Evolutionary conservation across 2,888 invertebrate genomes (phyloP).

Genomic region (Nomada fucata): DNA sequence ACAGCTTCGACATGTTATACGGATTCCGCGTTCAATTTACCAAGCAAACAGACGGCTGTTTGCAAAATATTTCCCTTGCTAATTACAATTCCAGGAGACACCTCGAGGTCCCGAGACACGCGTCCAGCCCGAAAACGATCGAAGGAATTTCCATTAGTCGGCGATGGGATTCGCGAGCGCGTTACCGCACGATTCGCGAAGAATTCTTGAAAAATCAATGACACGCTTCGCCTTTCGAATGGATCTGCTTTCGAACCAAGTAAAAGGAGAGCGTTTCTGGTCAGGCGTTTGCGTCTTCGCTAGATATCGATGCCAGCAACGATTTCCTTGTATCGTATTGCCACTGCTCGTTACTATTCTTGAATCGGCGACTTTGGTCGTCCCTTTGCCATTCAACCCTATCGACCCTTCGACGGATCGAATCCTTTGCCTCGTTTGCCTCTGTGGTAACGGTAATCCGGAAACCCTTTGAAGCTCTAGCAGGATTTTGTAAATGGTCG

Average conservation of each 20-base stretch:
- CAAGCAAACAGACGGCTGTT: neutral
- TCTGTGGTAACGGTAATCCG: neutral
- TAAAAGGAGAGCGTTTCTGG: constrained; percentile 61
- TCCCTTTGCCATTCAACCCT: neutral
- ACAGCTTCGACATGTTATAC: neutral
- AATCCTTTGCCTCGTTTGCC: neutral
- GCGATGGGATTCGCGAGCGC: constrained; percentile 20
- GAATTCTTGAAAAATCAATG: constrained; percentile 57
- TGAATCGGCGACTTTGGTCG: neutral
- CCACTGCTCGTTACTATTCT: neutral
- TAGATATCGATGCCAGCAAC: constrained; percentile 19
- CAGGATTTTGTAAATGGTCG: constrained; percentile 5
- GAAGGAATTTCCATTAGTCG: constrained; percentile 6
- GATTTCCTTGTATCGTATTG: constrained; percentile 2
- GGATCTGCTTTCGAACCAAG: constrained; percentile 44
- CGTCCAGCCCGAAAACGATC: neutral
- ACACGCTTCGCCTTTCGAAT: constrained; percentile 59
- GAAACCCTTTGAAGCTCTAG: neutral
- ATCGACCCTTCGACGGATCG: neutral
- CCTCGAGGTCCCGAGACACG: neutral
- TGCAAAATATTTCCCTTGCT: constrained; percentile 11
- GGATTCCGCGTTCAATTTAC: neutral
- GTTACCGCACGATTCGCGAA: constrained; percentile 48
- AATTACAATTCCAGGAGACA: constrained; percentile 20
- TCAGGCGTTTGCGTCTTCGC: constrained; percentile 22